Percentiles rank a stretch among this genome's conserved stretches.
Conservation (phyloP, 2,888 invertebrate species). For the Cordilura impudica region DNA sequence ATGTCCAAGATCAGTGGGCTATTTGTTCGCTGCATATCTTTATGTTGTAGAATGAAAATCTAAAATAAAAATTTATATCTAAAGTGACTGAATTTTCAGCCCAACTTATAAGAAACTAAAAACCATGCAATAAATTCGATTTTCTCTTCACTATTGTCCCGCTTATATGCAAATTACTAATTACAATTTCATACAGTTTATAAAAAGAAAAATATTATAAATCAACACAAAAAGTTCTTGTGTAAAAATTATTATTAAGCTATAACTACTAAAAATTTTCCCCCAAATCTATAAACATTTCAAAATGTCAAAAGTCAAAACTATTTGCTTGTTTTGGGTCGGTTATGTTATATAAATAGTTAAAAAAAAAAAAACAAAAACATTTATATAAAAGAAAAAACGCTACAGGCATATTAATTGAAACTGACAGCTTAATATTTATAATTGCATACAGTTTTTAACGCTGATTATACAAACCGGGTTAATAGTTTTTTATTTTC, state of each 20-base stretch:
- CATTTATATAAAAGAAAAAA: constrained; percentile 40
- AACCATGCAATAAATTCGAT: no score
- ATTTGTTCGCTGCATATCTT: no score
- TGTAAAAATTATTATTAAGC: not conserved
- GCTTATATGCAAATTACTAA: constrained; percentile 13
- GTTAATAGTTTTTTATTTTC: constrained; percentile 2
- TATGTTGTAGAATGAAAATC: no score
- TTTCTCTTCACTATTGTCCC: no score
- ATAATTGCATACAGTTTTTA: constrained; percentile 47
- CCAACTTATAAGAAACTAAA: no score
- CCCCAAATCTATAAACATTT: constrained; percentile 42
- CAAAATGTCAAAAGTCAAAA: constrained; percentile 63
- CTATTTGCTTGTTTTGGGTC: constrained; percentile 42
- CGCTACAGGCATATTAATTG: constrained; percentile 61
- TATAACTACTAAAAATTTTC: not conserved
- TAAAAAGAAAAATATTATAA: constrained; percentile 17
- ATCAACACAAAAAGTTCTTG: not conserved
- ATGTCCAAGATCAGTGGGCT: no score
- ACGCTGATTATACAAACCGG: constrained; percentile 32
- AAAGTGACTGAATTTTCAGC: no score
- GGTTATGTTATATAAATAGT: constrained; percentile 27
- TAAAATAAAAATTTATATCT: no score
- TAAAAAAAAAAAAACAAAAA: constrained; percentile 19
- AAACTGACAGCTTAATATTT: constrained; percentile 64
- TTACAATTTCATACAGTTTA: constrained; percentile 15